These are phyloP conservation scores for Rhogogaster chlorosoma DNA, from an alignment of 2,888 invertebrate genomes.

Conservation along the genomic window DNA sequence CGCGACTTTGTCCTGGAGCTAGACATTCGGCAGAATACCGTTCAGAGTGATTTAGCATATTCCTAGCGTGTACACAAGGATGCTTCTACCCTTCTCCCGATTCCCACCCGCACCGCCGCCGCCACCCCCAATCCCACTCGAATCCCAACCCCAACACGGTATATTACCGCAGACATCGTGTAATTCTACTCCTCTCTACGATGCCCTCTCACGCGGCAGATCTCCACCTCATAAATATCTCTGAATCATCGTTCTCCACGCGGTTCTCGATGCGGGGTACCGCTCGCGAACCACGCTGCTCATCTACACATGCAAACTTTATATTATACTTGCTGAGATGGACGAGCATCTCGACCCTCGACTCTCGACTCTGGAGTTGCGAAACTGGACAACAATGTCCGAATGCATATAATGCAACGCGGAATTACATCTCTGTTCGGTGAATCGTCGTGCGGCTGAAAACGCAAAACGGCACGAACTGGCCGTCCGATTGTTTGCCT, in stretches of 20 bases:
- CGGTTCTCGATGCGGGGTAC: slow-evolving; percentile 12
- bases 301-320: slow-evolving; percentile 25
- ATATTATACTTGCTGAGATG: not conserved
- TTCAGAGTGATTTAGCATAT: slow-evolving; percentile 58
- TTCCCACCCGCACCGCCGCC: slow-evolving; percentile 5
- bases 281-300: not conserved
- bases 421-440: not conserved
- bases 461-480: slow-evolving; percentile 38
- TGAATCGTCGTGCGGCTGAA: not conserved
- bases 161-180: slow-evolving; percentile 71
- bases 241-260: slow-evolving; percentile 69
- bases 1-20: not conserved
- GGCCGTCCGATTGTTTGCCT: slow-evolving; percentile 73
- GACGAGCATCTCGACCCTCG: not conserved
- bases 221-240: slow-evolving; percentile 74
- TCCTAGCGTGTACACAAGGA: slow-evolving; percentile 52
- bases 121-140: slow-evolving; percentile 48
- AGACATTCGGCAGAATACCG: slow-evolving; percentile 56
- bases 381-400: not conserved
- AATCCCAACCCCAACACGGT: slow-evolving; percentile 60
- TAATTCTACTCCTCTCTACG: slow-evolving; percentile 69
- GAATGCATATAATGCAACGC: not conserved
- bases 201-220: slow-evolving; percentile 64
- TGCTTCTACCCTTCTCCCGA: slow-evolving; percentile 16
- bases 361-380: not conserved